These are phyloP conservation scores for Sinella curviseta DNA, from an alignment of 1,140 invertebrate species.

Conservation along the genomic window DNA sequence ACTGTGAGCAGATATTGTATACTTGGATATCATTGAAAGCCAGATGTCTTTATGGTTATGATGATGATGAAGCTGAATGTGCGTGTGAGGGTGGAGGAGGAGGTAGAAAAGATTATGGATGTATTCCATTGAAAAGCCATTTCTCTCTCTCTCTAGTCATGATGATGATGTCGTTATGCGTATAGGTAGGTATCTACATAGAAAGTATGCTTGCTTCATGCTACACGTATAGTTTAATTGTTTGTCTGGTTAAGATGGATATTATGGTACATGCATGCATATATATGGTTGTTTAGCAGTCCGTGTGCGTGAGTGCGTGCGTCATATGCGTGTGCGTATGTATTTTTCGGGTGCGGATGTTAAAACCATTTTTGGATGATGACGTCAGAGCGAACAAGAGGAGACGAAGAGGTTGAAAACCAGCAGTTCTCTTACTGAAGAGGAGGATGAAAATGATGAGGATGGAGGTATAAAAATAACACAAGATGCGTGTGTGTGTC, in stretches of 20 bases:
- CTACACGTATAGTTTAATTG: too few species aligned
- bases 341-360: not conserved
- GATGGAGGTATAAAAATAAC: constrained; percentile 16
- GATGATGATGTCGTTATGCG: too few species aligned
- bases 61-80: not conserved
- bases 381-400: not conserved
- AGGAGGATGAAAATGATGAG: not conserved
- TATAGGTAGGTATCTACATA: too few species aligned
- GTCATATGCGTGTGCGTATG: not conserved
- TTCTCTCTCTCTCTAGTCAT: not conserved
- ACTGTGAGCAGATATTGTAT: too few species aligned
- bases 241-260: too few species aligned
- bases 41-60: too few species aligned
- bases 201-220: too few species aligned
- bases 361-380: constrained; percentile 10
- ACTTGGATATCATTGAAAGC: too few species aligned
- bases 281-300: too few species aligned
- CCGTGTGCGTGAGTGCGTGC: not conserved
- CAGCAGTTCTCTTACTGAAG: too few species aligned
- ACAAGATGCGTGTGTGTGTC: not conserved
- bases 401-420: not conserved
- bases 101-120: not conserved
- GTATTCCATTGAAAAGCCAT: not conserved
- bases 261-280: too few species aligned
- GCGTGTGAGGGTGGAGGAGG: not conserved